These are phyloP conservation scores for Hirtodrosophila trivittata DNA, from an alignment of 2,888 invertebrate genomes.

Conservation along the genomic window DNA sequence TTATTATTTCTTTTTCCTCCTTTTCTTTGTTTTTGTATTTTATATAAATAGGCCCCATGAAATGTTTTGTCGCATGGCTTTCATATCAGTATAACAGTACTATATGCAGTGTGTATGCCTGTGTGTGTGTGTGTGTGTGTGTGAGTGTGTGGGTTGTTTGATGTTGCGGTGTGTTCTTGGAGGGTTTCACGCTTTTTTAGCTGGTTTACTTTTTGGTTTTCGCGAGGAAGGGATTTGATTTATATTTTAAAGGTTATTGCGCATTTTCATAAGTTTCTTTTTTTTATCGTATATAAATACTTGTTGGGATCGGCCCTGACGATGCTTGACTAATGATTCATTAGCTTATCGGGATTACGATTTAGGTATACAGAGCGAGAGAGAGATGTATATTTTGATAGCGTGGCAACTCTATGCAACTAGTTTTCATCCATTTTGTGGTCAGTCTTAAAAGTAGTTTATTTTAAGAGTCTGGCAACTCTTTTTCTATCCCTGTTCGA, in stretches of 20 bases:
- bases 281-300: not conserved
- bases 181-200: constrained; percentile 49
- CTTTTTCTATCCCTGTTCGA: not conserved
- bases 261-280: constrained; percentile 43
- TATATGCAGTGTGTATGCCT: not conserved
- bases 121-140: constrained; percentile 4
- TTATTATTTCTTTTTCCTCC: constrained; percentile 24
- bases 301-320: too few species aligned
- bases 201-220: constrained; percentile 1
- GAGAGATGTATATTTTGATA: too few species aligned
- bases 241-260: constrained; percentile 57
- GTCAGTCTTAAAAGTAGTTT: too few species aligned
- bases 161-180: constrained; percentile 53
- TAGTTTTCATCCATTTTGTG: too few species aligned
- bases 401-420: too few species aligned
- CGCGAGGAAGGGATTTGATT: constrained; percentile 32
- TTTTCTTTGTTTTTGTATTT: not conserved
- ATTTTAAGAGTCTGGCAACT: not conserved
- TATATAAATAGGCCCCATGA: constrained; percentile 29
- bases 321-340: too few species aligned
- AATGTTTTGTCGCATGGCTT: constrained; percentile 42
- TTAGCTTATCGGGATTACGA: too few species aligned
- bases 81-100: constrained; percentile 15
- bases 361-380: too few species aligned
- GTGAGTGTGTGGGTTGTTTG: constrained; percentile 32